Conservation (phyloP, 2,888 invertebrate species). For the Hanleya hanleyi region DNA sequence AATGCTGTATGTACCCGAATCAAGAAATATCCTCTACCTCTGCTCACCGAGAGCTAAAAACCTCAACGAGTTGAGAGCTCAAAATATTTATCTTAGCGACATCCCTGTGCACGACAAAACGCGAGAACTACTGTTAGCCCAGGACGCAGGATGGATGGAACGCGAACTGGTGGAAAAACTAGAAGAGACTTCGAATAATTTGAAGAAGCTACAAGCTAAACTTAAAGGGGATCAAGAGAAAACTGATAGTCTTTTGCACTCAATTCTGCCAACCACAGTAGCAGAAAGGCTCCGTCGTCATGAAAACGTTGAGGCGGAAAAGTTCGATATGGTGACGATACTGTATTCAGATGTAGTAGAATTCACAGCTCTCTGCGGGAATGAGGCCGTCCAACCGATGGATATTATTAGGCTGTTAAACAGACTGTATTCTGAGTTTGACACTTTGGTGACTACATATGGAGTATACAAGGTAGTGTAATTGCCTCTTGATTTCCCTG, state of each 20-base stretch:
- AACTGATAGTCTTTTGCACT: constrained; percentile 91
- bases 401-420: constrained; percentile 58
- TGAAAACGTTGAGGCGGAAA: constrained; percentile 87
- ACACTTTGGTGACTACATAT: neutral
- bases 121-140: constrained; percentile 80
- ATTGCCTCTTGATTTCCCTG: too few relatives aligned
- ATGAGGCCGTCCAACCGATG: constrained; percentile 47
- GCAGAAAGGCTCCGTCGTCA: constrained; percentile 93
- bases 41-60: constrained; percentile 94
- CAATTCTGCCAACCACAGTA: constrained; percentile 95
- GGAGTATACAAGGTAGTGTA: neutral
- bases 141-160: constrained; percentile 48
- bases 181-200: constrained; percentile 56
- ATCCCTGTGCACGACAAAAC: constrained; percentile 95
- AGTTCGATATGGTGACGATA: constrained; percentile 93
- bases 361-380: constrained; percentile 90
- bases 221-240: constrained; percentile 90
- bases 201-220: constrained; percentile 48
- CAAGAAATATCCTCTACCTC: constrained; percentile 89
- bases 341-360: constrained; percentile 95
- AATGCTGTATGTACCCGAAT: constrained; percentile 93
- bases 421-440: constrained; percentile 20
- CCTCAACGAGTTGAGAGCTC: constrained; percentile 88
- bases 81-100: constrained; percentile 94
- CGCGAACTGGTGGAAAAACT: constrained; percentile 55